These are phyloP conservation scores for Clarias macrocephalus DNA, from an alignment of 2,113 vertebrate species.

Conservation along the genomic window DNA sequence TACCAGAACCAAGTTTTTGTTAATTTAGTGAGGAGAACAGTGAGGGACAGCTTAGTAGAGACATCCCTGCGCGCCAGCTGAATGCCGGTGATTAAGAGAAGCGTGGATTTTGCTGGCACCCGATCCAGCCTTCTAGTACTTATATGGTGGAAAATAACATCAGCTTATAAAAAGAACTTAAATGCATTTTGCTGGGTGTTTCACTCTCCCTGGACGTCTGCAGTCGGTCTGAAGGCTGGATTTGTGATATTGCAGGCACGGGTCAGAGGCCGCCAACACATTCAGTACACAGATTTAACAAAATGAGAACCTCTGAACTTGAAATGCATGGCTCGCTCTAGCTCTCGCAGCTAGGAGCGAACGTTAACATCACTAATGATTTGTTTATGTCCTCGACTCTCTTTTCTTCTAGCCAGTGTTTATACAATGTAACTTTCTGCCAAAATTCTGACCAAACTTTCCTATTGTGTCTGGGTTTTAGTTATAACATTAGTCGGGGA, in stretches of 20 bases:
- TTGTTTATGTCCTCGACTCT: not conserved
- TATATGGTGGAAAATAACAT: not conserved
- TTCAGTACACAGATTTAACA: not conserved
- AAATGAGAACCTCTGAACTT: constrained; percentile 8
- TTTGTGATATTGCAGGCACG: not conserved
- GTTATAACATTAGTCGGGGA: not conserved
- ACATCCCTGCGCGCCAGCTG: not conserved
- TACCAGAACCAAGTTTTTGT: not conserved
- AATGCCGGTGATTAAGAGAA: constrained; percentile 15
- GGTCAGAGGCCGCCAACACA: constrained; percentile 12
- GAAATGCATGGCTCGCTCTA: not conserved
- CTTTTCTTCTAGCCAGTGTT: constrained; percentile 1
- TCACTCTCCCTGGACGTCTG: not conserved
- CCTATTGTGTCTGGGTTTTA: not conserved
- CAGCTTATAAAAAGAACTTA: constrained; percentile 17
- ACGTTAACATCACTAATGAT: not conserved
- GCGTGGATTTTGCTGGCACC: constrained; percentile 17
- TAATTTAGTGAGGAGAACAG: not conserved
- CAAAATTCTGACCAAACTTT: not conserved
- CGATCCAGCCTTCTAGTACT: not conserved
- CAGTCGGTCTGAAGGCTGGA: not conserved
- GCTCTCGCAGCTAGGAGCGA: not conserved
- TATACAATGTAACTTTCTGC: not conserved
- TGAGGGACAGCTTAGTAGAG: constrained; percentile 1
- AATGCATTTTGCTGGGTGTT: constrained; percentile 12